A percentile compares a stretch with the other conserved stretches of the same genome.
Conservation (phyloP, 2,113 vertebrate genomes). For the Rhizomys pruinosus region DNA sequence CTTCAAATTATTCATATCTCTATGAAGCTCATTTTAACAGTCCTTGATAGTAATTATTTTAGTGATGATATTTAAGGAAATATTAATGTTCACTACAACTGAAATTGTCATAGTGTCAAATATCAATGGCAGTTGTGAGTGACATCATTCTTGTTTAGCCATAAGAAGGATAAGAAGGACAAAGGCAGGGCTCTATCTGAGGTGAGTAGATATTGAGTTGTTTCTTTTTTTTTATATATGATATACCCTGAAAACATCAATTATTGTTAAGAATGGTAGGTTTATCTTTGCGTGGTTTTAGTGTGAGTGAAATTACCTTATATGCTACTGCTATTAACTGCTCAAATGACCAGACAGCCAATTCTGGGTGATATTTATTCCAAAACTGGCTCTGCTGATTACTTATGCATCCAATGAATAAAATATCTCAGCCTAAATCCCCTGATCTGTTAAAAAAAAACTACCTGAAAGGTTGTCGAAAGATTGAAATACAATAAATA, state of each 20-base stretch:
- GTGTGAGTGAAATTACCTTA: neutral
- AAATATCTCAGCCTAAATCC: constrained; percentile 38
- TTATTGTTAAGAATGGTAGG: neutral
- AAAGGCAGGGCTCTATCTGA: neutral
- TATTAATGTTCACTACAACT: neutral
- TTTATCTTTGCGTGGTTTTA: constrained; percentile 19
- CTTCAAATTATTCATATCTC: neutral
- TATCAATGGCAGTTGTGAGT: neutral
- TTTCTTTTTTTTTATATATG: neutral
- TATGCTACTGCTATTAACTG: neutral
- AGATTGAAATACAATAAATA: constrained; percentile 9
- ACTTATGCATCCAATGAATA: neutral
- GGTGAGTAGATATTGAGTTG: neutral
- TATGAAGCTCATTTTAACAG: neutral
- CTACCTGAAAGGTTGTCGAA: neutral
- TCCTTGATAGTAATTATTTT: neutral
- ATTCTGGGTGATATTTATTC: neutral
- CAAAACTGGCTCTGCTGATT: neutral
- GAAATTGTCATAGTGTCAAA: neutral
- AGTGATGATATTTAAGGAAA: neutral
- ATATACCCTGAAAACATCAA: neutral
- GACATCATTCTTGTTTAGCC: neutral
- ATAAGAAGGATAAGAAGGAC: neutral
- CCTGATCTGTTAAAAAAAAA: neutral
- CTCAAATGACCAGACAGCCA: neutral